These are phyloP conservation scores for Oligia fasciuncula DNA, from an alignment of 2,888 invertebrate genomes.

Conservation along the genomic window DNA sequence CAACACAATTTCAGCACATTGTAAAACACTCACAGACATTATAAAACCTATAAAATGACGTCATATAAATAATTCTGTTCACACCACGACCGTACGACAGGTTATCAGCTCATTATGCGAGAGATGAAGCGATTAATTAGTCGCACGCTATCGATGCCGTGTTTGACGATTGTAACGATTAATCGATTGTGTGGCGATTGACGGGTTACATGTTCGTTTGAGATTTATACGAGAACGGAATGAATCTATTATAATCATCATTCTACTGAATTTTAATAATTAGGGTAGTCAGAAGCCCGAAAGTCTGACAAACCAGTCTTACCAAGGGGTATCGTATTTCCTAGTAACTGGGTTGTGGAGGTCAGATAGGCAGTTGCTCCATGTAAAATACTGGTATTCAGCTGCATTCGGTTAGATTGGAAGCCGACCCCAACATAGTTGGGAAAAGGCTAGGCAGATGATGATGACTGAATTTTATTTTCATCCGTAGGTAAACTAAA, in stretches of 20 bases:
- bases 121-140: slow-evolving; percentile 60
- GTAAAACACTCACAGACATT: neutral
- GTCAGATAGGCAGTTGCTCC: too few species aligned
- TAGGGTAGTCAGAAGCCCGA: too few species aligned
- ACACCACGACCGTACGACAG: slow-evolving; percentile 54
- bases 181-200: slow-evolving; percentile 48
- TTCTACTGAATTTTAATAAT: neutral
- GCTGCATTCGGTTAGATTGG: too few species aligned
- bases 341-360: too few species aligned
- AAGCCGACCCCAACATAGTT: too few species aligned
- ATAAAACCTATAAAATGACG: slow-evolving; percentile 35
- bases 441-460: too few species aligned
- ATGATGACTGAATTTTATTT: neutral
- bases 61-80: slow-evolving; percentile 63
- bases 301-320: too few species aligned
- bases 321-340: too few species aligned
- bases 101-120: slow-evolving; percentile 63
- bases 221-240: slow-evolving; percentile 15
- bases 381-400: too few species aligned
- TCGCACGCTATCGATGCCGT: slow-evolving; percentile 55
- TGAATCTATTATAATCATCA: neutral
- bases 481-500: neutral
- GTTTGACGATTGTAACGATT: slow-evolving; percentile 57
- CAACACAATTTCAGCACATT: neutral
- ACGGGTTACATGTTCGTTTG: slow-evolving; percentile 22